Conservation (phyloP, 2,888 invertebrate species). For the Himalopsyche japonica region DNA sequence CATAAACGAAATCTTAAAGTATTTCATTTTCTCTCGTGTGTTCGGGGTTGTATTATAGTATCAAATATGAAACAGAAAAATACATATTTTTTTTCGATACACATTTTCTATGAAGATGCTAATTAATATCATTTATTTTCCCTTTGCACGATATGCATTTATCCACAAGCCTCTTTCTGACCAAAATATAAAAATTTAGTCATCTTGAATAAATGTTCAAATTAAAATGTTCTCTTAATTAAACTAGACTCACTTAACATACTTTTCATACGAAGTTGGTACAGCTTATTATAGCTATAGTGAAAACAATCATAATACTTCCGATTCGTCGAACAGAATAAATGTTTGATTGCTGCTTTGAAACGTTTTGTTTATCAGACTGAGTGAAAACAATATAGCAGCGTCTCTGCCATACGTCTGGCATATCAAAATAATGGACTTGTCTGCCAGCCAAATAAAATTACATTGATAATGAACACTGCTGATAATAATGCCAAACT, state of each 20-base stretch:
- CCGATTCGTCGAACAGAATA: not conserved
- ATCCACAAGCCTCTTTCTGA: no score
- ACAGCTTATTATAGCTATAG: not conserved
- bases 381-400: not conserved
- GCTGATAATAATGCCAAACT: not conserved
- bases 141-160: no score
- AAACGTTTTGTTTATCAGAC: not conserved
- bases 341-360: not conserved
- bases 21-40: no score
- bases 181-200: no score
- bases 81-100: no score
- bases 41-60: no score
- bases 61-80: no score
- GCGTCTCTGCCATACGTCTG: not conserved
- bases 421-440: not conserved
- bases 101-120: no score
- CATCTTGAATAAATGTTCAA: no score
- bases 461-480: not conserved
- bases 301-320: not conserved
- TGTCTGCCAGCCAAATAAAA: not conserved
- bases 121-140: no score
- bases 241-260: not conserved
- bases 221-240: no score
- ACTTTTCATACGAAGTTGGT: not conserved
- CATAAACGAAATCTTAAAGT: no score